Evolutionary conservation across 2,888 invertebrate genomes (phyloP).

Genomic region (Ashinkailepas kermadecensis): DNA sequence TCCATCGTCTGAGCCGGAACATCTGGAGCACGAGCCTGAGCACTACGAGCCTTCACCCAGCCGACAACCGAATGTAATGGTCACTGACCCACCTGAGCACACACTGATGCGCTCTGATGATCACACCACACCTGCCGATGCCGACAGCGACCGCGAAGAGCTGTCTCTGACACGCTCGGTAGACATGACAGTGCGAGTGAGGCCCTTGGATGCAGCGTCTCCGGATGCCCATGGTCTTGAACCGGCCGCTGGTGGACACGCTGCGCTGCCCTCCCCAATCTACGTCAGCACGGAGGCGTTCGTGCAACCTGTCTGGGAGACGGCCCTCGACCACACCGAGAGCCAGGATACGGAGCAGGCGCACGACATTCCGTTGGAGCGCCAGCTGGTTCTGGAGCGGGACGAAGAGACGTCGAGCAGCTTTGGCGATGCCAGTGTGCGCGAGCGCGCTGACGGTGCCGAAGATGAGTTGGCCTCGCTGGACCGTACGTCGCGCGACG

Average conservation of each 20-base stretch:
- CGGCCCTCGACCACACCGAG: neutral
- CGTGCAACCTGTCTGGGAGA: neutral
- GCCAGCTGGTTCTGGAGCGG: neutral
- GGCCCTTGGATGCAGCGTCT: neutral
- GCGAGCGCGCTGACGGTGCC: neutral
- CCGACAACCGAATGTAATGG: too few species aligned
- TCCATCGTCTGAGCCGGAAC: neutral
- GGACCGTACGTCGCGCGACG: neutral
- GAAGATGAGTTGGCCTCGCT: neutral
- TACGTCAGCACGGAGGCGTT: neutral
- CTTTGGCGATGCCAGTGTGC: neutral
- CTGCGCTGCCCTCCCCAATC: neutral
- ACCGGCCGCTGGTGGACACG: neutral
- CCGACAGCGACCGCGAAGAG: too few species aligned
- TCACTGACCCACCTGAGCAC: too few species aligned
- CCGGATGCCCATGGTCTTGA: neutral
- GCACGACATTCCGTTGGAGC: neutral
- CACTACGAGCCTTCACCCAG: neutral
- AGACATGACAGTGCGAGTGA: slow-evolving; percentile 24
- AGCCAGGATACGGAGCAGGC: neutral
- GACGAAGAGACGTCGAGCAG: slow-evolving; percentile 9
- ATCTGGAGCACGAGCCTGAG: neutral
- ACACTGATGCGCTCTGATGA: too few species aligned
- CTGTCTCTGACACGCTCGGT: neutral
- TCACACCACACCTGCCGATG: too few species aligned